phyloP scores from a whole-genome alignment of 2,797 vertebrate genomes.

The Hyperoplus immaculatus region DNA sequence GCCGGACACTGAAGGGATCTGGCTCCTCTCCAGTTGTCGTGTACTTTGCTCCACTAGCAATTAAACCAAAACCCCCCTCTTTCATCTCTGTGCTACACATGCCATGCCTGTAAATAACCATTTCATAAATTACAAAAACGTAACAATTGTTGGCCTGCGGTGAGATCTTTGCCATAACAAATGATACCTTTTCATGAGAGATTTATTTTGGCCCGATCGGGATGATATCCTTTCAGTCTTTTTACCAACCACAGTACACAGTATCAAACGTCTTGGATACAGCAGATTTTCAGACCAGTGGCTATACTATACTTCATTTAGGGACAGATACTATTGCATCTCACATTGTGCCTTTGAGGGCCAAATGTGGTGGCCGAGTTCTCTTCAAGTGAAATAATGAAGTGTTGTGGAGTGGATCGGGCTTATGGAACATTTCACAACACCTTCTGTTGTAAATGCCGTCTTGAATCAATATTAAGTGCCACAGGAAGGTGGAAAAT shows the following conservation, averaged over 20 bases:
- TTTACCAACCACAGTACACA: slow-evolving; percentile 38
- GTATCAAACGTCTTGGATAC: slow-evolving; percentile 48
- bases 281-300: slow-evolving; percentile 24
- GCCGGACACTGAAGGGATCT: slow-evolving; percentile 82
- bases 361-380: slow-evolving; percentile 23
- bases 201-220: slow-evolving; percentile 57
- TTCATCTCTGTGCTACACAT: slow-evolving; percentile 48
- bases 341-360: slow-evolving; percentile 37
- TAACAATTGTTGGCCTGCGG: slow-evolving; percentile 46
- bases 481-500: not conserved
- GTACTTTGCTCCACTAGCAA: slow-evolving; percentile 78
- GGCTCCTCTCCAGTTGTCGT: slow-evolving; percentile 79
- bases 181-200: slow-evolving; percentile 61
- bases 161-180: slow-evolving; percentile 69
- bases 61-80: slow-evolving; percentile 75
- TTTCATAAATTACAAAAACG: slow-evolving; percentile 73
- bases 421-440: not conserved
- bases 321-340: slow-evolving; percentile 17
- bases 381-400: not conserved
- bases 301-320: slow-evolving; percentile 34
- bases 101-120: slow-evolving; percentile 70
- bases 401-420: not conserved
- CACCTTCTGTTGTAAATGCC: not conserved
- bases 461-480: slow-evolving; percentile 2
- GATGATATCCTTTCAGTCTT: slow-evolving; percentile 51